Base-by-base conservation (phyloP, 2,888 invertebrate genomes). In the Spilarctia lutea region DNA sequence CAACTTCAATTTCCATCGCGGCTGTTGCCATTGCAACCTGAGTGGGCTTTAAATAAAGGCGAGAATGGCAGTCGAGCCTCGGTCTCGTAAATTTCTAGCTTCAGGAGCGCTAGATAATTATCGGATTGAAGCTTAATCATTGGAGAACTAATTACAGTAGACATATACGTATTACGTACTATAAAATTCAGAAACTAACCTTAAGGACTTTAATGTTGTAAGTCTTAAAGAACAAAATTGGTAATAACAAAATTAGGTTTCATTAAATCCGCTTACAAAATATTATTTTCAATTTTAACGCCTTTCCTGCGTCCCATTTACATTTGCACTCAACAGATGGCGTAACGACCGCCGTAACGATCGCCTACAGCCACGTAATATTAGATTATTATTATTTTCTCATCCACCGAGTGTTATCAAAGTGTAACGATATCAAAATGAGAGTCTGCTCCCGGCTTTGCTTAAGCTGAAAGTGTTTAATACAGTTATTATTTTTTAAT, bases 371-470 rank as follows among this genome's bases (percentile, higher is more conserved):
- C 70, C 45, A 27, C 27, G 67, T 48, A 48, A 69, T 69, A 69
- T 71, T 42, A 60, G 20, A 75, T 75, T 75, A 81, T 77, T 75
- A 79, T 71, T 71, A 75, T 84, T 80, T 70, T 67, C 74, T 75
- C 72, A 80, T 69, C 69, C 24, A 52, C 35, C 65, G 48, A 63
- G 48, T 69, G 68, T 65, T 69, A 65, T 69, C 69, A 63, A 69
- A 73, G 39, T 73, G 52, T 68, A 30, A 65, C 45, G 48, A 65
- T 65, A 65, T 39, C 68, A 68, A 30, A 33, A 27, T 45, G 30
- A 60, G 33, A 70, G 69, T 27, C 24, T n/a, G 67, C 30, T 33
- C 30, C 30, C 42, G 35, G 39, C 42, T 27, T 65, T 16, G 45
- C 33, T 27, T n/a, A 42, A 60, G 56, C 60, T 30, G 33, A 60